These are phyloP conservation scores for Corvus cornix DNA, from an alignment of 2,113 vertebrate genomes.

Conservation along the genomic window DNA sequence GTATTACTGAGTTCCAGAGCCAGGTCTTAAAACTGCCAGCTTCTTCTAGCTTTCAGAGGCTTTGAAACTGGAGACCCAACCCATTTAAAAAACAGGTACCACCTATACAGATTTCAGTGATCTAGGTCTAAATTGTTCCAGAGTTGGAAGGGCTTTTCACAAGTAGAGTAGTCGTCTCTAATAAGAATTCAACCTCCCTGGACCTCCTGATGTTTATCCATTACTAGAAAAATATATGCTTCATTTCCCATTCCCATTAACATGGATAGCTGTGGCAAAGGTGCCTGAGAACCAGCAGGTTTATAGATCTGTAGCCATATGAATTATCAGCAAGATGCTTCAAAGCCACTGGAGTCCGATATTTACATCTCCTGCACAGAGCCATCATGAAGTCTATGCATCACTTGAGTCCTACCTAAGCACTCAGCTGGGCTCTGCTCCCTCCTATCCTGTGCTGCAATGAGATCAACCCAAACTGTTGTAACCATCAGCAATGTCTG, in stretches of 20 bases:
- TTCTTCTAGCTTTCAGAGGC: not conserved
- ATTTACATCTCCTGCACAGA: slow-evolving; percentile 12
- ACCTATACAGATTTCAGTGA: not conserved
- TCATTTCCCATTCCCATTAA: slow-evolving; percentile 56
- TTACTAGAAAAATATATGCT: slow-evolving; percentile 57
- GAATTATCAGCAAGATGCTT: slow-evolving; percentile 56
- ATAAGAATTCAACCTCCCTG: slow-evolving; percentile 39
- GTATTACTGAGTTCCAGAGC: not conserved
- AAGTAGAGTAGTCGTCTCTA: slow-evolving; percentile 12
- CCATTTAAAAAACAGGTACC: not conserved
- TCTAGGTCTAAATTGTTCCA: slow-evolving; percentile 11
- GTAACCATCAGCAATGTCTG: not conserved
- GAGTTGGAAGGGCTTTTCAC: slow-evolving; percentile 2
- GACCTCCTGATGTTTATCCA: slow-evolving; percentile 55
- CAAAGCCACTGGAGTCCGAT: not conserved
- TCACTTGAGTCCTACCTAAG: not conserved
- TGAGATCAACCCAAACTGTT: not conserved
- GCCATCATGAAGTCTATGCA: not conserved
- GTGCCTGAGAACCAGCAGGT: slow-evolving; percentile 44
- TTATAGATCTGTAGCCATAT: slow-evolving; percentile 49
- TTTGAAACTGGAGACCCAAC: not conserved
- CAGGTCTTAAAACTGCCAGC: not conserved
- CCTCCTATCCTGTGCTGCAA: not conserved
- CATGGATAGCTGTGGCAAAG: slow-evolving; percentile 46
- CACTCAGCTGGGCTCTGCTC: not conserved